Evolutionary conservation across 2,797 vertebrate species (phyloP), one percentile per base, ranked within the genome.

Genomic region (Zenarchopterus dispar): DNA sequence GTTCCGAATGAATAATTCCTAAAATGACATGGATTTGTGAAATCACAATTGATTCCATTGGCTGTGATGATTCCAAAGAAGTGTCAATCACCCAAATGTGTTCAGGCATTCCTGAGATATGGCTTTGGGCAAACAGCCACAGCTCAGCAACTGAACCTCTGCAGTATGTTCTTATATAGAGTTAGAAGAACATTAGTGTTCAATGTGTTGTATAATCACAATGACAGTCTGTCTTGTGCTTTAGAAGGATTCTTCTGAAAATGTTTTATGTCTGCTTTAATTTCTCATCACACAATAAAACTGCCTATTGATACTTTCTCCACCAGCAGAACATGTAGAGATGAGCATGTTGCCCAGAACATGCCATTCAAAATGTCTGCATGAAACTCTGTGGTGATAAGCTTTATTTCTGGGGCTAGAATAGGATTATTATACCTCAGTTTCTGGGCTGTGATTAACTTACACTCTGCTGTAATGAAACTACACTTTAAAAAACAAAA

Each of bases 361-460:
- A 50, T 26, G 5, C 17, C 6, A 9, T 9, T 33, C 31, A 33
- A 33, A 52, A 45, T 36, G 15, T 15, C 3, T 6, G 16, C 23
- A 24, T 9, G 19, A 45, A 45, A 10, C 33, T 36, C 4, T 9
- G 4, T 28, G 26, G 7, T 28, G 26, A 57, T 22, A 44, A 23
- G 13, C 15, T 22, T 49, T 43, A 19, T 50, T 26, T 51, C 8
- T 23, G 26, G 23, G 6, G 15, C 15, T 44, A 26, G 8, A 9
- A 18, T 17, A 51, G 47, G 45, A 61, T 33, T 13, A 49, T 43
- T 15, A 15, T 24, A 36, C 24, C 36, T 61, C 18, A 24, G 36
- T 46, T 52, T 31, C 5, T 63, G 39, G 28, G 4, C 11, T 62
- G 26, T 45, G 18, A 36, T 51, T 55, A 22, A 15, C 62, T 26